A percentile compares a stretch with the other conserved stretches of the same genome.
phyloP scores from a whole-genome alignment of 2,797 vertebrate genomes.

The Chaetodon trifasciatus region DNA sequence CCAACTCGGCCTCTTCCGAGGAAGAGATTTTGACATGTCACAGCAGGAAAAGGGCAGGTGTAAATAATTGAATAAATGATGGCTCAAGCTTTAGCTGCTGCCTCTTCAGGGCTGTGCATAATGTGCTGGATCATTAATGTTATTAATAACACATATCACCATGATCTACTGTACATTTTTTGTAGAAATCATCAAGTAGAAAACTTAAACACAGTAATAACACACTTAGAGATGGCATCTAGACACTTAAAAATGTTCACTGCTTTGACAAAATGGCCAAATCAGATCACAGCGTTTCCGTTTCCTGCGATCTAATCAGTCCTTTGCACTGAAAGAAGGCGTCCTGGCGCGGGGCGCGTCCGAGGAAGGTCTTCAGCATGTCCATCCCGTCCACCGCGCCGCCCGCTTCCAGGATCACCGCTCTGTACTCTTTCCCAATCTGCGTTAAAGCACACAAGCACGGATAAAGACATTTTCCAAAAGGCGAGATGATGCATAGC shows the following conservation, averaged over 20 bases:
- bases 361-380: slow-evolving; percentile 93
- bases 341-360: slow-evolving; percentile 91
- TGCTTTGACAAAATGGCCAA: not conserved
- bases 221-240: not conserved
- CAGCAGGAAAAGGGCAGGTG: not conserved
- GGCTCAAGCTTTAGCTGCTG: not conserved
- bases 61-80: not conserved
- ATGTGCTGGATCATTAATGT: too few species aligned
- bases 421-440: slow-evolving; percentile 95
- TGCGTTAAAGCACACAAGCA: slow-evolving; percentile 56
- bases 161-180: not conserved
- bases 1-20: not conserved
- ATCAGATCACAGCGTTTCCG: slow-evolving; percentile 10
- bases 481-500: not conserved
- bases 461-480: not conserved
- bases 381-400: slow-evolving; percentile 93
- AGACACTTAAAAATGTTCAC: not conserved
- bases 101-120: not conserved
- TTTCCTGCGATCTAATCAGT: slow-evolving; percentile 71
- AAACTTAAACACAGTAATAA: not conserved
- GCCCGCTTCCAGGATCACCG: slow-evolving; percentile 91
- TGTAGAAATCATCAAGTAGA: not conserved
- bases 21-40: not conserved
- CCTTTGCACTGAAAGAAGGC: slow-evolving; percentile 95
- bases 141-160: not conserved